These are phyloP conservation scores for Girardinus metallicus DNA, from an alignment of 2,797 vertebrate species.

Conservation along the genomic window DNA sequence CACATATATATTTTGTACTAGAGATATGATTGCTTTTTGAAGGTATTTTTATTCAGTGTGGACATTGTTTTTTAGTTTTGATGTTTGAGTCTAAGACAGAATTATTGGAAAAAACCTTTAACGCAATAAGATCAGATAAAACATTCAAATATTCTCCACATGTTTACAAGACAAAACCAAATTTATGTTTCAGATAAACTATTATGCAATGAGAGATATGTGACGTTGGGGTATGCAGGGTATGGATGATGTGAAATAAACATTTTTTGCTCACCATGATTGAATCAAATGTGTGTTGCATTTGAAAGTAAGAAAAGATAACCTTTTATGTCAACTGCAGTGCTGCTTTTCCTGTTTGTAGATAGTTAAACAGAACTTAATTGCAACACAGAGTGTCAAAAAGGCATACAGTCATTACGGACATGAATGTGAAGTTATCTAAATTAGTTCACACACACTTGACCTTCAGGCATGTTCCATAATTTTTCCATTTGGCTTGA, in stretches of 20 bases:
- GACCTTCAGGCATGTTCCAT: background rate
- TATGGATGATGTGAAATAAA: slow-evolving; percentile 49
- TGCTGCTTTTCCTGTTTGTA: background rate
- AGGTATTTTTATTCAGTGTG: slow-evolving; percentile 34
- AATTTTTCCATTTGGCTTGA: background rate
- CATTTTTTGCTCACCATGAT: slow-evolving; percentile 22
- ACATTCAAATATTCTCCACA: background rate
- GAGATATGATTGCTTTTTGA: slow-evolving; percentile 52
- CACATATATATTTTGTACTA: slow-evolving; percentile 52
- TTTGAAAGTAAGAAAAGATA: slow-evolving; percentile 3
- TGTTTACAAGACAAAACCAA: slow-evolving; percentile 49
- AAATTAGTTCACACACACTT: background rate
- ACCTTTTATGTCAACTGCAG: background rate
- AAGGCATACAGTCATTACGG: background rate
- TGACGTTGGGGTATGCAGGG: slow-evolving; percentile 16
- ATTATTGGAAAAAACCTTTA: slow-evolving; percentile 18
- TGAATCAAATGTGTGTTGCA: background rate
- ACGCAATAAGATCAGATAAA: slow-evolving; percentile 19
- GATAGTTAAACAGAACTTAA: background rate
- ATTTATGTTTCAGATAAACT: slow-evolving; percentile 18
- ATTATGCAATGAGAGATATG: slow-evolving; percentile 18
- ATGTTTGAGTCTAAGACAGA: slow-evolving; percentile 15
- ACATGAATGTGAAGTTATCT: background rate
- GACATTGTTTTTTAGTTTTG: slow-evolving; percentile 43
- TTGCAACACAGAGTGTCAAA: background rate